These are phyloP conservation scores for Drymodes brunneopygia DNA, from an alignment of 2,113 vertebrate genomes.

Conservation along the genomic window DNA sequence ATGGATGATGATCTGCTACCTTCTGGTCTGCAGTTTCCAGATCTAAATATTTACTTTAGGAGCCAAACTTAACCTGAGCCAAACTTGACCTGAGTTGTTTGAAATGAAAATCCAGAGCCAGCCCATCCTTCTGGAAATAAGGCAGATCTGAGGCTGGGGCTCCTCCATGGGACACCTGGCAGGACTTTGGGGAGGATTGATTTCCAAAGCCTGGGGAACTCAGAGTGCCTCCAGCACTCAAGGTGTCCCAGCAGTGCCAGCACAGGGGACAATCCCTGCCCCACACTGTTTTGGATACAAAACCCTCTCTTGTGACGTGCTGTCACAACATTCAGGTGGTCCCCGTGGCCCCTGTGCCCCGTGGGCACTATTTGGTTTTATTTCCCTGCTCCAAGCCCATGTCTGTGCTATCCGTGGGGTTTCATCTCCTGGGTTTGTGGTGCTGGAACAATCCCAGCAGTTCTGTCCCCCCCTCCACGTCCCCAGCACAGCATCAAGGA, in stretches of 20 bases:
- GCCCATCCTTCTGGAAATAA: background rate
- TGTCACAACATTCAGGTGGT: rapidly evolving
- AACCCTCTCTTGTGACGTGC: background rate
- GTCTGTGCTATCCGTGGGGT: rapidly evolving
- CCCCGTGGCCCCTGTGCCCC: background rate
- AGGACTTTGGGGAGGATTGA: background rate
- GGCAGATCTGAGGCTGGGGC: rapidly evolving
- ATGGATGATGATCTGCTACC: background rate
- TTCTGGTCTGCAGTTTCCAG: background rate
- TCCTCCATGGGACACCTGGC: background rate
- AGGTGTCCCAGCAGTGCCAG: background rate
- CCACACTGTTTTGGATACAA: rapidly evolving
- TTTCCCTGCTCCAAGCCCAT: rapidly evolving
- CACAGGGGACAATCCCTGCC: background rate
- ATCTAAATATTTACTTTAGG: background rate
- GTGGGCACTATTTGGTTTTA: rapidly evolving
- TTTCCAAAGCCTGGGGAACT: background rate
- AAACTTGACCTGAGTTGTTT: background rate
- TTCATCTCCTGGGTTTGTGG: background rate
- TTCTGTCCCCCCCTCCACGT: background rate
- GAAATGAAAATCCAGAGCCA: background rate
- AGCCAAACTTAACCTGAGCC: background rate
- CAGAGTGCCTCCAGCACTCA: rapidly evolving
- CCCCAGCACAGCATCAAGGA: background rate
- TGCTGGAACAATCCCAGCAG: background rate